Percentiles rank a stretch among this genome's conserved stretches.
phyloP scores from a whole-genome alignment of 2,113 vertebrate species.

The Sardina pilchardus region DNA sequence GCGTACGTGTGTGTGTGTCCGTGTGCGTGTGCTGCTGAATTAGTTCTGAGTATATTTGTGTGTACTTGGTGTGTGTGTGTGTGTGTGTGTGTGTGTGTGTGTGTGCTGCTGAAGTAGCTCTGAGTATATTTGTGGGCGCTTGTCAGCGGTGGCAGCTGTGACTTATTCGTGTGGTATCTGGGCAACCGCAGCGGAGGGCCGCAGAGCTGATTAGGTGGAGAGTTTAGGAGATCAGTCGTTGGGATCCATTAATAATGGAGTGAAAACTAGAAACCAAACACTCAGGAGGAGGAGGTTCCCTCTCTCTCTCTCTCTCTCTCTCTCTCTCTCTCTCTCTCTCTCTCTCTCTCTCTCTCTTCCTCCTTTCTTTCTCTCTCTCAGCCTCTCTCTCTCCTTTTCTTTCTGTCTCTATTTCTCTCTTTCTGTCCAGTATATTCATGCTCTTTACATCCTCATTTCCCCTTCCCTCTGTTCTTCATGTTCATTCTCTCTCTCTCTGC shows the following conservation, averaged over 20 bases:
- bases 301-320: conserved; percentile 34
- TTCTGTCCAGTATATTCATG: background rate
- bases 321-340: background rate
- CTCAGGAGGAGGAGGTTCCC: conserved; percentile 45
- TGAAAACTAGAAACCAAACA: conserved; percentile 62
- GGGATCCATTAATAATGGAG: conserved; percentile 72
- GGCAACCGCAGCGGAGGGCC: conserved; percentile 64
- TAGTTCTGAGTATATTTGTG: background rate
- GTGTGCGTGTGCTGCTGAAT: too few relatives aligned
- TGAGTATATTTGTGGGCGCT: background rate
- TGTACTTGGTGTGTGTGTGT: background rate
- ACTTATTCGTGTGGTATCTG: conserved; percentile 63
- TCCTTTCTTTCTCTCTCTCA: background rate
- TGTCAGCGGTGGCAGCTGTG: conserved; percentile 46
- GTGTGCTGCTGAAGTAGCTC: background rate
- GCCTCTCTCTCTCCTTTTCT: background rate
- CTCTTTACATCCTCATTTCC: background rate
- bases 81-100: conserved; percentile 20
- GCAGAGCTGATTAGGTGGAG: conserved; percentile 53
- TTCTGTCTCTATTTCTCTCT: background rate
- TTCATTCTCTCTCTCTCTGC: background rate
- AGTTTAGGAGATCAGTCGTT: conserved; percentile 49
- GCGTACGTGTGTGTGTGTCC: background rate
- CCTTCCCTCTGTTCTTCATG: background rate
- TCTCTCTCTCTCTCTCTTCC: background rate